A percentile compares a stretch with the other conserved stretches of the same genome.
Evolutionary conservation across 2,888 invertebrate species (phyloP).

Genomic region (Junonia oenone): DNA sequence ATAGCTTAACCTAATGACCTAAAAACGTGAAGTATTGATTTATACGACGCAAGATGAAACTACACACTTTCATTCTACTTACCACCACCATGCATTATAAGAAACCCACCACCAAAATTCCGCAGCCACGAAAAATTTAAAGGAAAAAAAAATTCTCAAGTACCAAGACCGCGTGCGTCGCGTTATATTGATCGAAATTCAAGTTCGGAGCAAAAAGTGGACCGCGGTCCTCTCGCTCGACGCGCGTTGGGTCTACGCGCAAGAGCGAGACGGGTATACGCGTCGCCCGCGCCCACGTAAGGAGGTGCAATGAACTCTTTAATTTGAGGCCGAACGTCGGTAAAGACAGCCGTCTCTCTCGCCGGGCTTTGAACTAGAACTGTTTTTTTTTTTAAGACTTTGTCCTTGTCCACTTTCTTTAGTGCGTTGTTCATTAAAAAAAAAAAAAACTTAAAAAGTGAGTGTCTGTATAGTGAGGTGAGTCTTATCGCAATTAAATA

Average conservation of each 20-base stretch:
- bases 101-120: no score
- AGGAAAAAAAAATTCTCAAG: constrained; percentile 38
- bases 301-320: constrained; percentile 69
- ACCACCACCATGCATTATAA: neutral
- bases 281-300: constrained; percentile 68
- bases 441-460: neutral
- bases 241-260: constrained; percentile 27
- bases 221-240: constrained; percentile 46
- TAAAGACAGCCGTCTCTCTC: constrained; percentile 52
- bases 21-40: constrained; percentile 1
- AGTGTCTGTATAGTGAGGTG: neutral
- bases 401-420: constrained; percentile 37
- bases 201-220: constrained; percentile 71
- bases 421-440: constrained; percentile 4
- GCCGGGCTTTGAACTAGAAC: constrained; percentile 24
- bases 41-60: neutral
- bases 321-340: constrained; percentile 43
- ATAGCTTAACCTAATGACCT: constrained; percentile 8
- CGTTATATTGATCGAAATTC: constrained; percentile 70
- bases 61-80: neutral
- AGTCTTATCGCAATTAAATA: no score
- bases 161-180: constrained; percentile 51
- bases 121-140: neutral
- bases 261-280: constrained; percentile 41
- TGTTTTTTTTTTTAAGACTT: constrained; percentile 3